Base-by-base conservation (phyloP, 2,888 invertebrate genomes). In the Dendrolimus houi region DNA sequence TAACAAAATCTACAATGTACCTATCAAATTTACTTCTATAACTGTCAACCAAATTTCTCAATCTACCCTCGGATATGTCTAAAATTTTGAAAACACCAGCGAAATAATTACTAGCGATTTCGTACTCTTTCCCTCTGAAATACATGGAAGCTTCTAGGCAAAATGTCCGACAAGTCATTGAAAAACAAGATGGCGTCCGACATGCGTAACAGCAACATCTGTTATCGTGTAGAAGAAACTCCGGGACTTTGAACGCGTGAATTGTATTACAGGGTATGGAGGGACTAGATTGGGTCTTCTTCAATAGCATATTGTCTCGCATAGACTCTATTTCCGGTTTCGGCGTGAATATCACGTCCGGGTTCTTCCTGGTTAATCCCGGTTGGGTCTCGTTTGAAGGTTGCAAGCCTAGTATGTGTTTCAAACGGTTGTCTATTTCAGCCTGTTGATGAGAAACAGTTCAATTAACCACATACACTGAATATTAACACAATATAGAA, bases 61-160 rank as follows among this genome's bases (percentile, higher is more conserved):
- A 57, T 41, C 74, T 83, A 0, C 1, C 42, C 10, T 82, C 73
- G 0, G 77, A 74, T 0, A 64, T 54, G 0, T 53, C 42, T 2
- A 85, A 74, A 54, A 71, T 71, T 42, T 69, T 60, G 0, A 76
- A 7, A 0, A 78, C 71, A 0, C 88, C 88, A 0, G 75, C 71
- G 61, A 80, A 88, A 54, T 87, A 87, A 59, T 84, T 81, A 0
- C 62, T 68, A 0, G 89, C 86, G 12, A 84, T 81, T 3, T 76
- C 74, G 0, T 57, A 60, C 12, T 88, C 85, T 14, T 81, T 77
- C 0, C 75, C 73, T 17, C 82, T 71, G 55, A 75, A 85, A 58
- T 84, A 85, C 64, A 75, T 70, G 0, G 79, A 68, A 0, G 86
- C 81, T 68, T 90, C 85, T 0, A 87, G 52, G 0, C 74, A 72